A percentile compares a stretch with the other conserved stretches of the same genome.
Evolutionary conservation across 2,888 invertebrate species (phyloP).

Genomic region (Ptychoptera contaminata): DNA sequence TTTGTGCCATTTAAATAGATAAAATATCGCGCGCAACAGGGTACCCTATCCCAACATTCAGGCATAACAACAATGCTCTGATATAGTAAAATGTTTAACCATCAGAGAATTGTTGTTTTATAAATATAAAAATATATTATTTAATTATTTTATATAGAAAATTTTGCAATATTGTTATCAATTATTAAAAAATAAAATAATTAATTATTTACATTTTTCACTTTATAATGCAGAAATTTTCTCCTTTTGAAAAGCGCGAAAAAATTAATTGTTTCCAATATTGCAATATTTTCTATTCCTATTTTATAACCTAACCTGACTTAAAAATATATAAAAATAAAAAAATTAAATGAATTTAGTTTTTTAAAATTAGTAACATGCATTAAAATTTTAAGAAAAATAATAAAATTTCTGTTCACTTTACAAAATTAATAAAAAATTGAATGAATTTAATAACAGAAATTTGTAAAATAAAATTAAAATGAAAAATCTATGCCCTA

Average conservation of each 20-base stretch:
- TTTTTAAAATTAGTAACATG: no score
- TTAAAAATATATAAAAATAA: not conserved
- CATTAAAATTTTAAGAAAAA: no score
- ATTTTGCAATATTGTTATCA: not conserved
- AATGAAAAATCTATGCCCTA: no score
- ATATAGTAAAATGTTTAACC: not conserved
- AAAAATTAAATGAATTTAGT: not conserved
- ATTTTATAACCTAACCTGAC: not conserved
- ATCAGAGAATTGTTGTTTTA: constrained; percentile 3
- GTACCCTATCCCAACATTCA: constrained; percentile 99
- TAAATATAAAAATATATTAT: not conserved
- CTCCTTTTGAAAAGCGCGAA: no score
- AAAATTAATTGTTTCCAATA: no score
- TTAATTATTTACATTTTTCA: no score
- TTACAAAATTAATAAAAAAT: no score
- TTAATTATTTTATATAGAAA: not conserved
- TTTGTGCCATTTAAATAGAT: constrained; percentile 8
- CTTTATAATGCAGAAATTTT: no score
- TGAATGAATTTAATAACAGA: no score
- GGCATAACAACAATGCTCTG: constrained; percentile 41
- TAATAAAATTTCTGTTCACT: no score
- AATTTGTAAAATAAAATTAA: no score
- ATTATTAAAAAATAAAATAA: no score
- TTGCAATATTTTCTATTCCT: not conserved
- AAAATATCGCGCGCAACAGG: constrained; percentile 42